A percentile compares a stretch with the other conserved stretches of the same genome.
Evolutionary conservation across 2,888 invertebrate species (phyloP).

Genomic region (Plagiodera versicolora): DNA sequence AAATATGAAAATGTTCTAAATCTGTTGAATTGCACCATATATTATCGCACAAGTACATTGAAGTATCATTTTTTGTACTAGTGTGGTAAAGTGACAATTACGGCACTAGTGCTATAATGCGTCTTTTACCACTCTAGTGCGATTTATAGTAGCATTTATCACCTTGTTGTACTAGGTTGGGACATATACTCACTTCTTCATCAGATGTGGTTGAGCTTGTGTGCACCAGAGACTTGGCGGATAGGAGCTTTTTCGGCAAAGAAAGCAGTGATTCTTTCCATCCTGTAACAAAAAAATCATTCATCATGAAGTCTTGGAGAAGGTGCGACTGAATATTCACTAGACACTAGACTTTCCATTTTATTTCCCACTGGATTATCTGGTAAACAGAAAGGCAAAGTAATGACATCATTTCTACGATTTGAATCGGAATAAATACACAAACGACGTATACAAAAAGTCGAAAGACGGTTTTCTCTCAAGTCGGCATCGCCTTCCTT

Average conservation of each 20-base stretch:
- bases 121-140: too few species aligned
- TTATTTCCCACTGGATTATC: not conserved
- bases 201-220: conserved; percentile 48
- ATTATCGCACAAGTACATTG: too few species aligned
- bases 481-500: conserved; percentile 42
- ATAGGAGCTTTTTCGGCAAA: conserved; percentile 68
- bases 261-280: conserved; percentile 74
- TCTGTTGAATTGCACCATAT: too few species aligned
- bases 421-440: conserved; percentile 25
- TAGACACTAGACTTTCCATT: too few species aligned
- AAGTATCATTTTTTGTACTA: too few species aligned
- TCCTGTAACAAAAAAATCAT: conserved; percentile 60
- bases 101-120: too few species aligned
- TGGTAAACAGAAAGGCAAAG: conserved; percentile 3
- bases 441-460: conserved; percentile 21
- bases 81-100: too few species aligned
- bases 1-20: too few species aligned
- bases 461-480: conserved; percentile 21
- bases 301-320: not conserved
- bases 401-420: conserved; percentile 32
- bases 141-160: too few species aligned
- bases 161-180: not conserved
- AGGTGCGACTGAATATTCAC: too few species aligned
- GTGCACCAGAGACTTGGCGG: conserved; percentile 57
- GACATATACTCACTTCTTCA: conserved; percentile 42